Evolutionary conservation across 2,113 vertebrate genomes (phyloP), one percentile per base, ranked within the genome.

Genomic region (Corythornis madagascariensis): DNA sequence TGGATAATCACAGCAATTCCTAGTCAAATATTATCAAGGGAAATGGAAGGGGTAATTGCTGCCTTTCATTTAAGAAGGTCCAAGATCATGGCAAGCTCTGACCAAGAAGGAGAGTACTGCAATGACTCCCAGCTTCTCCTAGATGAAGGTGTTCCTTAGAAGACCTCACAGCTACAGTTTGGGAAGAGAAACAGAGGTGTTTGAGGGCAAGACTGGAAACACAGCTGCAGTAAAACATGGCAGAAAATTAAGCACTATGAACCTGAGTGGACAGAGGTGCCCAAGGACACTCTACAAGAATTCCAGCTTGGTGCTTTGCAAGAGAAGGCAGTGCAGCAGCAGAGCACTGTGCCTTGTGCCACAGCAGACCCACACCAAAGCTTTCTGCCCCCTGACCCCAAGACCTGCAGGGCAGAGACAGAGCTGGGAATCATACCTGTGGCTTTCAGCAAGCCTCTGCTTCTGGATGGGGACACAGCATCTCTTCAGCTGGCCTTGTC

Each of bases 21-120:
- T 89, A 95, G 89, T 91, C 77, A 94, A 92, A 73, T 31, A 56
- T 73, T 89, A 89, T 94, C 72, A 52, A 76, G 43, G 17, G 65
- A 66, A 91, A 91, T 24, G 72, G 79, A 66, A 95, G 33, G 42
- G 22, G 59, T 70, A 85, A 77, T 88, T 92, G 56, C 47, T 70
- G 50, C 72, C 20, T 79, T 82, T 66, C 28, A 14, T 83, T 87
- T 89, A 43, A 83, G 78, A 93, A 64, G 35, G 47, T 70, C 75
- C 79, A 83, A 89, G 79, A 87, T 43, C 42, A 31, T 10, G 22
- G 56, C 31, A 73, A 87, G 85, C 55, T 10, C 28, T 2, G 1
- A 52, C 69, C 82, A 71, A 89, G 72, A 28, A 83, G 6, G 18
- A 47, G 56, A 71, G 40, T n/a, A 43, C 33, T 66, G 50, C 42